Evolutionary conservation across 2,888 invertebrate species (phyloP).

Genomic region (Drosophila mayaguana): DNA sequence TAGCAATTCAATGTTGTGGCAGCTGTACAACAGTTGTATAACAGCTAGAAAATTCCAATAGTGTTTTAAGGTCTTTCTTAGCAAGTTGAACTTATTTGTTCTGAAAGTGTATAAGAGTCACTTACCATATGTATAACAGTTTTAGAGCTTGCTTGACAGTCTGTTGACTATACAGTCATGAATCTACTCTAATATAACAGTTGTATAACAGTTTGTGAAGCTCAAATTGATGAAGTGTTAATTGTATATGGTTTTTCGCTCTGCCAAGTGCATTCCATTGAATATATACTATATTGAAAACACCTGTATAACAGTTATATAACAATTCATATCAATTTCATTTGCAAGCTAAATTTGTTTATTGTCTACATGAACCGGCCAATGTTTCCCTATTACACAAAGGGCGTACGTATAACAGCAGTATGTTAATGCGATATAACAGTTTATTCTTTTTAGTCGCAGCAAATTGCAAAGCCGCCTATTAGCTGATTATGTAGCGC

Average conservation of each 20-base stretch:
- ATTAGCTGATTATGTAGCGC: conserved; percentile 17
- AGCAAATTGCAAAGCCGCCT: conserved; percentile 1
- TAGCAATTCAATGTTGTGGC: not conserved
- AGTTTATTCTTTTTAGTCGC: too few relatives aligned
- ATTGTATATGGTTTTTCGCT: not conserved
- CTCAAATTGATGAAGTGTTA: not conserved
- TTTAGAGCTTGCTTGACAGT: not conserved
- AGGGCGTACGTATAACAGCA: not conserved
- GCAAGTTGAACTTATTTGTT: not conserved
- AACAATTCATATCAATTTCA: conserved; percentile 17
- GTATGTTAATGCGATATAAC: not conserved
- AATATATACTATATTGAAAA: not conserved
- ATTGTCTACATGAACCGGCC: not conserved
- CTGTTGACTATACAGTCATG: not conserved
- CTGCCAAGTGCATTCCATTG: too few relatives aligned
- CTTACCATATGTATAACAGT: not conserved
- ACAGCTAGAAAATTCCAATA: not conserved
- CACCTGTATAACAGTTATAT: conserved; percentile 27
- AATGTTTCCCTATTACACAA: not conserved
- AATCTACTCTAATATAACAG: conserved; percentile 7
- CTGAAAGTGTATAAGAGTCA: not conserved
- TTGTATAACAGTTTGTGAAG: conserved; percentile 3
- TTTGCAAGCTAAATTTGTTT: not conserved
- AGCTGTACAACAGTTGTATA: conserved; percentile 1
- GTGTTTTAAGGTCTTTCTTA: not conserved